Evolutionary conservation across 2,888 invertebrate genomes (phyloP).

Genomic region (Aphodius granarius): DNA sequence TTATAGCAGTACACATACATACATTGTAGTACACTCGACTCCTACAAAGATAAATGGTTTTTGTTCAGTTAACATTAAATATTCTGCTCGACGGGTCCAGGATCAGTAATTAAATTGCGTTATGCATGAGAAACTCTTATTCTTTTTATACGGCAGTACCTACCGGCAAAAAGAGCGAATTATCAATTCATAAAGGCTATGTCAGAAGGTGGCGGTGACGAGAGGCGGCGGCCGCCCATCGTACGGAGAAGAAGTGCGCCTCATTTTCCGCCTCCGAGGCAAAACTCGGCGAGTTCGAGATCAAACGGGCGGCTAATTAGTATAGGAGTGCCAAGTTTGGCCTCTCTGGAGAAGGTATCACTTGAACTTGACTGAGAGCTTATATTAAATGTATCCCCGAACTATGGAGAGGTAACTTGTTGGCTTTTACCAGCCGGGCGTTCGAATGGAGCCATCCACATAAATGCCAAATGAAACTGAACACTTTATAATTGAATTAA

Average conservation of each 20-base stretch:
- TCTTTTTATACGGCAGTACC: not conserved
- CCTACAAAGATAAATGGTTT: not conserved
- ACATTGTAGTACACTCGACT: not conserved
- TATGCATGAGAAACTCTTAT: not conserved
- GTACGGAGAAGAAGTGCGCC: not conserved
- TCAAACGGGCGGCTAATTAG: not conserved
- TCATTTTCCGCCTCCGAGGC: not conserved
- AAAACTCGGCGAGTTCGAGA: not conserved
- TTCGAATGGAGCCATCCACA: not conserved
- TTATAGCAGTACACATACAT: not conserved
- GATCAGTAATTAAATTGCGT: not conserved
- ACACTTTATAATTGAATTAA: not conserved
- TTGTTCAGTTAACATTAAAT: not conserved
- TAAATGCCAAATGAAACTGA: not conserved
- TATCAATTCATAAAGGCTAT: not conserved
- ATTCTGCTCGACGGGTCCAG: not conserved
- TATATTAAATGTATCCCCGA: not conserved
- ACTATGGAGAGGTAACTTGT: not conserved
- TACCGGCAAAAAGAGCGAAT: not conserved
- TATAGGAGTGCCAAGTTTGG: not conserved
- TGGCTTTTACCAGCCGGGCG: not conserved
- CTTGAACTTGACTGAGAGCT: not conserved
- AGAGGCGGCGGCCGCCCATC: not conserved
- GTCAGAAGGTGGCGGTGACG: not conserved
- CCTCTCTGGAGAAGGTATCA: not conserved